phyloP scores from a whole-genome alignment of 2,888 invertebrate genomes.

The Dicyrtoma fusca region DNA sequence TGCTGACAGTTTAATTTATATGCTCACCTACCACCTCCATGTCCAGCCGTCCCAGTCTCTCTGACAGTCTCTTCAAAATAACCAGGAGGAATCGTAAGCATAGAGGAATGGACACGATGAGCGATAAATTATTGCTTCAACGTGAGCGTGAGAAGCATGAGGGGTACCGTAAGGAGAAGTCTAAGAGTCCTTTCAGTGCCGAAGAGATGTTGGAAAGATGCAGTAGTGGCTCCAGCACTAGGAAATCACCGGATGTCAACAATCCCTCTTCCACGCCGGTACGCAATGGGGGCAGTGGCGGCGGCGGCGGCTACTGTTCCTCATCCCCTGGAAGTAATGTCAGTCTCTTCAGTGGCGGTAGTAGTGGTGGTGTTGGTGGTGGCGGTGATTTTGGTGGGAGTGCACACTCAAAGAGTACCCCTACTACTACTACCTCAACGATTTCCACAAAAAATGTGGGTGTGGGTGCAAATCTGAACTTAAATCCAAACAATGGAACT shows the following conservation, averaged over 20 bases:
- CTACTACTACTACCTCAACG: too few relatives aligned
- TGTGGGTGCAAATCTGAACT: constrained; percentile 38
- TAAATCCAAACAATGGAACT: background rate
- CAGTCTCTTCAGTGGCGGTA: constrained; percentile 3
- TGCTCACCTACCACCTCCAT: too few relatives aligned
- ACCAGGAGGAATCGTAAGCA: background rate
- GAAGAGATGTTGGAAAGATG: constrained; percentile 9
- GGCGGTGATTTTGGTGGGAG: constrained; percentile 2
- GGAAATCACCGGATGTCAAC: constrained; percentile 18
- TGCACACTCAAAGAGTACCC: background rate
- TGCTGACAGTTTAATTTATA: too few relatives aligned
- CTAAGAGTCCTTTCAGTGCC: constrained; percentile 8
- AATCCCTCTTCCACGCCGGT: constrained; percentile 7
- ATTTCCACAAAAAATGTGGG: constrained; percentile 38
- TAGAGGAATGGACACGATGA: constrained; percentile 9
- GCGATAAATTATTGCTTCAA: background rate
- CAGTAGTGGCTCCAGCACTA: background rate
- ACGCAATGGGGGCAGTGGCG: too few relatives aligned
- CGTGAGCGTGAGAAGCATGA: constrained; percentile 30
- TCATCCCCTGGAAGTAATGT: constrained; percentile 19
- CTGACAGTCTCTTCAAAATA: background rate
- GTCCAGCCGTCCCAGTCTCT: too few relatives aligned
- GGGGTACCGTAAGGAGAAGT: constrained; percentile 14
- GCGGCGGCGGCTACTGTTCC: constrained; percentile 13
- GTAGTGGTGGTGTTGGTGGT: constrained; percentile 4